Evolutionary conservation across 1,140 invertebrate species (phyloP), one percentile per base, ranked within the genome.

Genomic region (Cheumatopsyche charites): DNA sequence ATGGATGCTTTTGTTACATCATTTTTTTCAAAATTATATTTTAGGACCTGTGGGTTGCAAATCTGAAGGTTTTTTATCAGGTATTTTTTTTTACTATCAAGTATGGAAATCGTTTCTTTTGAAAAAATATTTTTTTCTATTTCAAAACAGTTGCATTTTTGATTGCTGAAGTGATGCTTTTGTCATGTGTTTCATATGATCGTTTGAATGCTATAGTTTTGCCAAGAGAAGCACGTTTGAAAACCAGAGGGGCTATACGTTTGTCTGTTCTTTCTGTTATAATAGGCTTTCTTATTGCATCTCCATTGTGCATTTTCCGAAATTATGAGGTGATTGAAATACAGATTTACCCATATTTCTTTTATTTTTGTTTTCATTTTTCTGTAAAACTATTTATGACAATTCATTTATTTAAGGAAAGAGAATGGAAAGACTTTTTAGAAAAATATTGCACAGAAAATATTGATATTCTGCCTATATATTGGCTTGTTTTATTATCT

Each of bases 111-210:
- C 19, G 17, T 55, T 55, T 43, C 7, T 43, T 9, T 43, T 55
- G 17, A 55, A 55, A 9, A 9, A 55, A 43, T 9, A 43, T 43
- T n/a, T n/a, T 43, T 7, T 7, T 43, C 42, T 9, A 9, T 43
- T 43, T 9, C 13, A 43, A 43, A 43, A 43, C 13, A 90, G 89
- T 87, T 61, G 83, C 88, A 1, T 84, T 91, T 55, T 82, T 93
- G 1, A 80, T 94, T 36, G 87, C 88, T 1, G 90, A 89, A 63
- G 91, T 95, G 0, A 89, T 92, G 49, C 93, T 90, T 41, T 83
- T 96, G 49, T 90, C 92, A 15, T 85, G 89, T 3, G 91, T 95
- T 29, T 94, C 90, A n/a, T 90, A 93, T 67, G 92, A 95, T 79
- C 85, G 93, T 19, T 85, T 95, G 13, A 89, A 92, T 7, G 91